A percentile compares a stretch with the other conserved stretches of the same genome.
phyloP scores from a whole-genome alignment of 2,888 invertebrate genomes.

The Lycophotia porphyrea region DNA sequence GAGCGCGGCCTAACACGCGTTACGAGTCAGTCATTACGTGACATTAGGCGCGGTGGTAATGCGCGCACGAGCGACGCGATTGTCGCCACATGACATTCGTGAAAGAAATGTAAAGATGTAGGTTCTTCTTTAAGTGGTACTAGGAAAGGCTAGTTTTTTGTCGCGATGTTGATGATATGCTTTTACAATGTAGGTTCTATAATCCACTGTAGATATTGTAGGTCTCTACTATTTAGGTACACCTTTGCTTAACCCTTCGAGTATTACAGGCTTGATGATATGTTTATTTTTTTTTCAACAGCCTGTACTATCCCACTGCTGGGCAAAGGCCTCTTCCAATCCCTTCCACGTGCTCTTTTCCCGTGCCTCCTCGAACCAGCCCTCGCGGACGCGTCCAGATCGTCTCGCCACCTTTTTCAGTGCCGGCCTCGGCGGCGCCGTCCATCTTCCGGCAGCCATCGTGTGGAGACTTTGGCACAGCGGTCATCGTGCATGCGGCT shows the following conservation, averaged over 20 bases:
- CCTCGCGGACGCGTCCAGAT: too few relatives aligned
- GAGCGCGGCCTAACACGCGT: conserved; percentile 67
- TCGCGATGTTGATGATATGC: background rate
- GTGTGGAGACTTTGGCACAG: too few relatives aligned
- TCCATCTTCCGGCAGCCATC: too few relatives aligned
- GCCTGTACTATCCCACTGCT: too few relatives aligned
- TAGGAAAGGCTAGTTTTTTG: conserved; percentile 2
- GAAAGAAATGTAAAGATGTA: conserved; percentile 36
- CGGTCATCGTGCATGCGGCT: too few relatives aligned
- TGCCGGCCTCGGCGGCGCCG: too few relatives aligned
- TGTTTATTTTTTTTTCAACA: too few relatives aligned
- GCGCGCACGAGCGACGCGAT: conserved; percentile 63
- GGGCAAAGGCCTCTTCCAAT: too few relatives aligned
- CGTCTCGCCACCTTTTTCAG: too few relatives aligned
- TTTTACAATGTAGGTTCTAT: background rate
- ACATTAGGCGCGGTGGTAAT: conserved; percentile 68
- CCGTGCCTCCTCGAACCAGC: too few relatives aligned
- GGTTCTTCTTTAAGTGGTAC: conserved; percentile 10
- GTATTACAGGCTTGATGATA: background rate
- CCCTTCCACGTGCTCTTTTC: too few relatives aligned
- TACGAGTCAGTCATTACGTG: conserved; percentile 68
- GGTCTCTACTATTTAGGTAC: background rate
- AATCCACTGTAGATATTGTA: background rate
- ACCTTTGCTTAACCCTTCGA: background rate
- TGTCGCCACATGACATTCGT: conserved; percentile 39